Percentiles rank a stretch among this genome's conserved stretches.
These are phyloP conservation scores for Phorcus lineatus DNA, from an alignment of 2,888 invertebrate genomes.

Conservation along the genomic window DNA sequence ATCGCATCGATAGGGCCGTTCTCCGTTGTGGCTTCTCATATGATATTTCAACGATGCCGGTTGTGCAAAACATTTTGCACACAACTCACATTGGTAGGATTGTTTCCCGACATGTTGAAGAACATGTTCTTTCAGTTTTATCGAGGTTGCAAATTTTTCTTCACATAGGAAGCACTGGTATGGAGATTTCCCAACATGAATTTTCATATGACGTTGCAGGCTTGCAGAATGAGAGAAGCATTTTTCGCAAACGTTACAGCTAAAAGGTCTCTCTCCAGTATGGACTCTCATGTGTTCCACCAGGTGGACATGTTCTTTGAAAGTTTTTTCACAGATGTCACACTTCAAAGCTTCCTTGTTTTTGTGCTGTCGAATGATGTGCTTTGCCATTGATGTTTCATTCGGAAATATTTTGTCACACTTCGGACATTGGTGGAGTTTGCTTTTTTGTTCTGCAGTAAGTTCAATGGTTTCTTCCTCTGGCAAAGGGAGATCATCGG, in stretches of 20 bases:
- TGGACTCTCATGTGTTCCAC: slow-evolving; percentile 4
- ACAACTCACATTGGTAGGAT: background rate
- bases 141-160: background rate
- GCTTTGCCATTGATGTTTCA: background rate
- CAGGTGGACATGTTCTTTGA: background rate
- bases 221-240: background rate
- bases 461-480: background rate
- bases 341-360: background rate
- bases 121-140: background rate
- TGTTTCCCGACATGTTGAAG: background rate
- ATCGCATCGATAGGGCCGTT: background rate
- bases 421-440: background rate
- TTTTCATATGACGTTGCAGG: background rate
- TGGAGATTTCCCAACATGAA: background rate
- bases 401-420: slow-evolving; percentile 1
- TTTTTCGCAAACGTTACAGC: background rate
- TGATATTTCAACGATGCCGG: slow-evolving; percentile 4
- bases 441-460: background rate
- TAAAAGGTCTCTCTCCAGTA: background rate
- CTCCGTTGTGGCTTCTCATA: background rate
- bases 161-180: background rate
- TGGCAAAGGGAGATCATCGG: background rate
- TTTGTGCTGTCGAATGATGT: background rate
- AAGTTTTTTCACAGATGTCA: background rate
- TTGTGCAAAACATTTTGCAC: background rate